These are phyloP conservation scores for Galaxias olidus DNA, from an alignment of 2,797 vertebrate genomes.

Conservation along the genomic window DNA sequence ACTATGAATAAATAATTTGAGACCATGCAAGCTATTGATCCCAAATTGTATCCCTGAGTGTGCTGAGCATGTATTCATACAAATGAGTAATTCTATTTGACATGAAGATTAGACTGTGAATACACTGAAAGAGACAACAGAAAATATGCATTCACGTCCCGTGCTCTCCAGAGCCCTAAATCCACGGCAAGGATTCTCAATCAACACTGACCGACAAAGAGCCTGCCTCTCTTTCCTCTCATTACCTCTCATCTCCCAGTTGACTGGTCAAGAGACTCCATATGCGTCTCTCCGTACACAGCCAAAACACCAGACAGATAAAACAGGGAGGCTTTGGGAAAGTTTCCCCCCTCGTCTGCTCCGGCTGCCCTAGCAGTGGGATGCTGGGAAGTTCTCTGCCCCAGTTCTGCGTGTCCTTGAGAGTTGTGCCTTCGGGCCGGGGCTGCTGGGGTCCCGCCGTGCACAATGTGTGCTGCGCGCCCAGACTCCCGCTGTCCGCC, in stretches of 20 bases:
- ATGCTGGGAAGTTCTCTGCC: conserved; percentile 75
- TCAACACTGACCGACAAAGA: no score
- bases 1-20: conserved; percentile 2
- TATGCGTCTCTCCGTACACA: conserved; percentile 26
- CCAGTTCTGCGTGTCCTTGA: conserved; percentile 84
- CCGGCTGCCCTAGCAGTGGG: conserved; percentile 69
- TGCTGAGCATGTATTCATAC: conserved; percentile 11
- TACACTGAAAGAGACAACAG: conserved; percentile 17
- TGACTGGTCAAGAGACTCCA: conserved; percentile 21
- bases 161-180: no score
- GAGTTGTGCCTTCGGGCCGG: conserved; percentile 79
- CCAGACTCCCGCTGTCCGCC: conserved; percentile 71
- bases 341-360: conserved; percentile 54
- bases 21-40: conserved; percentile 33
- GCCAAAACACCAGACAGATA: conserved; percentile 25
- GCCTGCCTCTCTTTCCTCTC: background rate
- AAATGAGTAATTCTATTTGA: conserved; percentile 48
- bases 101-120: conserved; percentile 43
- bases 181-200: no score
- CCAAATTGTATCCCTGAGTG: conserved; percentile 26
- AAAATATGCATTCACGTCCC: background rate
- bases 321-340: conserved; percentile 51
- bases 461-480: conserved; percentile 80
- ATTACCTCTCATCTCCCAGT: conserved; percentile 15
- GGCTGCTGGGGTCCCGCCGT: conserved; percentile 76